A percentile compares a stretch with the other conserved stretches of the same genome.
These are phyloP conservation scores for Istiophorus platypterus DNA, from an alignment of 2,113 vertebrate genomes.

Conservation along the genomic window DNA sequence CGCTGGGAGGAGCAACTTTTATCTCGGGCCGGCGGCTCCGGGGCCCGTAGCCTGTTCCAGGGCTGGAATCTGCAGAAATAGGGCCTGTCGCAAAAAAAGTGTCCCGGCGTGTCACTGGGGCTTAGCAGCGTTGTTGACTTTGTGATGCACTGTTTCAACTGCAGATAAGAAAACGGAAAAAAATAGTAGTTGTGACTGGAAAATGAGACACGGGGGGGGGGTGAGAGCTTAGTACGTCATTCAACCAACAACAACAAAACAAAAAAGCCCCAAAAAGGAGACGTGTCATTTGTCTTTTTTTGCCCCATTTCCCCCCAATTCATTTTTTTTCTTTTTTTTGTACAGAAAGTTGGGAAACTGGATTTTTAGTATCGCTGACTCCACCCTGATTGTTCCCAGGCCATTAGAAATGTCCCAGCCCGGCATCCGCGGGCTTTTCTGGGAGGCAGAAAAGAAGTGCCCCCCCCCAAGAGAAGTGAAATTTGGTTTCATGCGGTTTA, in stretches of 20 bases:
- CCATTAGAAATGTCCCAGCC: not conserved
- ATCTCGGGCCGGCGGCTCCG: not conserved
- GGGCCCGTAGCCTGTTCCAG: not conserved
- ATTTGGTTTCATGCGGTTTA: not conserved
- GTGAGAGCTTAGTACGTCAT: too few species aligned
- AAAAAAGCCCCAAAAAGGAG: not conserved
- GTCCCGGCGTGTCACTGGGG: too few species aligned
- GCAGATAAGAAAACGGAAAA: too few species aligned
- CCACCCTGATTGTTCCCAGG: not conserved
- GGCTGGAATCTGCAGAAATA: not conserved
- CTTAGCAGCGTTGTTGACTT: not conserved
- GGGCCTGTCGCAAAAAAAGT: not conserved
- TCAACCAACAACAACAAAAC: too few species aligned
- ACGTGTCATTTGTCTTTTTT: too few species aligned
- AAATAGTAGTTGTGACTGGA: too few species aligned
- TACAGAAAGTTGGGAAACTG: not conserved
- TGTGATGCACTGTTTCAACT: not conserved
- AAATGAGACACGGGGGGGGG: not conserved
- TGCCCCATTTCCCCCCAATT: too few species aligned
- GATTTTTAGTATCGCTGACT: not conserved
- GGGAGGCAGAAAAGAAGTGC: not conserved
- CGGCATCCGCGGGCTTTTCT: not conserved
- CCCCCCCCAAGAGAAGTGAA: not conserved
- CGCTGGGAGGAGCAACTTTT: constrained; percentile 6
- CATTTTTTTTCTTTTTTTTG: not conserved